Percentiles rank a stretch among this genome's conserved stretches.
Conservation (phyloP, 2,797 vertebrate genomes). For the Iguana delicatissima region DNA sequence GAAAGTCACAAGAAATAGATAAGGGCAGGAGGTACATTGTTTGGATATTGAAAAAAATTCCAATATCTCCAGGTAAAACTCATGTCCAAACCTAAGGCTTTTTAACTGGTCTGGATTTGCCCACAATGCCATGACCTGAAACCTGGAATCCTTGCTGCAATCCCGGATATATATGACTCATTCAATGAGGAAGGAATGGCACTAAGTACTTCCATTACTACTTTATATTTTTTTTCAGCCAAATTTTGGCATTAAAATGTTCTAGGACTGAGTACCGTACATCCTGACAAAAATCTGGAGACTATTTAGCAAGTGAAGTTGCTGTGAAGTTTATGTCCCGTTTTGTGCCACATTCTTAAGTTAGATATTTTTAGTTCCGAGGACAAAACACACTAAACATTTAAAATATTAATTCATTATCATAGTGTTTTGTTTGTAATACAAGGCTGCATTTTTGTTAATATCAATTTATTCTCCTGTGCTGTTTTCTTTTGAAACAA, state of each 20-base stretch:
- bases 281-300: neutral
- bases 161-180: neutral
- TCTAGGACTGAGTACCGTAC: neutral
- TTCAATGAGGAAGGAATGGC: neutral
- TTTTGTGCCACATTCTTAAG: slow-evolving; percentile 1
- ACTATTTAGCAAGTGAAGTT: neutral
- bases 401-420: slow-evolving; percentile 12
- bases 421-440: neutral
- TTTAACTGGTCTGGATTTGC: neutral
- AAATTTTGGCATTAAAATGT: neutral
- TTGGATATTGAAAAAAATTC: no score
- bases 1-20: no score
- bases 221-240: neutral
- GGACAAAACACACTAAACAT: neutral
- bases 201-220: slow-evolving; percentile 2
- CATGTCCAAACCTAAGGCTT: no score
- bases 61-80: no score
- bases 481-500: neutral
- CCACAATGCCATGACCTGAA: neutral
- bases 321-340: neutral
- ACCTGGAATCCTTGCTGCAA: neutral
- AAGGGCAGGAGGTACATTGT: no score
- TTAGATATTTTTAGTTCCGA: neutral
- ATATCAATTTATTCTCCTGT: neutral
- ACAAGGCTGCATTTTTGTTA: neutral